phyloP scores from a whole-genome alignment of 64 coral and sea anemone species.

The Catalaphyllia jardinei region DNA sequence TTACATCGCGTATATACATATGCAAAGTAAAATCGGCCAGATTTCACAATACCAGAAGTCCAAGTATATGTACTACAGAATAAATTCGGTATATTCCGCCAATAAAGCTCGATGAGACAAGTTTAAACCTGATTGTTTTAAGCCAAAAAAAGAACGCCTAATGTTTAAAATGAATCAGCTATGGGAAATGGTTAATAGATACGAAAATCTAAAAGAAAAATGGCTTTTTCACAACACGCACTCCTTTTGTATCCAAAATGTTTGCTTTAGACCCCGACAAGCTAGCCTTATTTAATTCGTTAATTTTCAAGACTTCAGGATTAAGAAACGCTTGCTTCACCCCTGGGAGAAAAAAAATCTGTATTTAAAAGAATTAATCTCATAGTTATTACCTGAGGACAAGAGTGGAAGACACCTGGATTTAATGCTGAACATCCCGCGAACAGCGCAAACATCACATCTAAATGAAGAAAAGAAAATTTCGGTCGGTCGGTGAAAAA shows the following conservation, averaged over 20 bases:
- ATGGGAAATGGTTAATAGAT: not conserved
- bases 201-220: not conserved
- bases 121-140: too few relatives aligned
- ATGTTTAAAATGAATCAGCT: not conserved
- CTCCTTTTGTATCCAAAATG: not conserved
- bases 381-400: not conserved
- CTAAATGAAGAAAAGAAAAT: not conserved
- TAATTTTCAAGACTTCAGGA: not conserved
- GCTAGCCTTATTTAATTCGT: not conserved
- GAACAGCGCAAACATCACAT: not conserved
- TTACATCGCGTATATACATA: not conserved
- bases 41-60: not conserved
- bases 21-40: not conserved
- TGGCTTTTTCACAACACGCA: not conserved
- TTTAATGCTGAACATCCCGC: not conserved
- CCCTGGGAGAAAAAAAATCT: not conserved
- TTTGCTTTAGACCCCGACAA: not conserved
- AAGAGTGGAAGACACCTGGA: conserved; percentile 1
- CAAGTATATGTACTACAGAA: too few relatives aligned
- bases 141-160: not conserved
- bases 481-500: not conserved
- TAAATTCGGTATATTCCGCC: too few relatives aligned
- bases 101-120: too few relatives aligned
- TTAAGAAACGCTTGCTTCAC: not conserved
- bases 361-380: not conserved